phyloP scores from a whole-genome alignment of 2,888 invertebrate species.

The Parnassius glacialis region DNA sequence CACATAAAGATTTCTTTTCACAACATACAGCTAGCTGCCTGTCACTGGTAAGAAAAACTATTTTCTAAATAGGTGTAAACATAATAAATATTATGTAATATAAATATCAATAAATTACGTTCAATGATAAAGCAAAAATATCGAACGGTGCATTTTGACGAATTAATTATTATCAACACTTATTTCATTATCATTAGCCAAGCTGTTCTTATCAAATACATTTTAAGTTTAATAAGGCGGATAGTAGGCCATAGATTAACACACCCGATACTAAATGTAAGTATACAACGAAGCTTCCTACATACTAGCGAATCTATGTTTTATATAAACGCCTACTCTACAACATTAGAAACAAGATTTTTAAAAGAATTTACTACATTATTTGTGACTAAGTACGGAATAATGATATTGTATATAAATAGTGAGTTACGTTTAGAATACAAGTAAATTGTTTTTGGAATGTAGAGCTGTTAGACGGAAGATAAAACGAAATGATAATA shows the following conservation, averaged over 20 bases:
- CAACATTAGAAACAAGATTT: not conserved
- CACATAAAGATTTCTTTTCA: constrained; percentile 12
- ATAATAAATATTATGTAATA: not conserved
- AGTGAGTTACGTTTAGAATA: constrained; percentile 6
- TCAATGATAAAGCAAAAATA: constrained; percentile 8
- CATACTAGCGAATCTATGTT: constrained; percentile 8
- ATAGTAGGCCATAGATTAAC: constrained; percentile 5
- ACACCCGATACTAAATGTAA: constrained; percentile 1
- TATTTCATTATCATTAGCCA: not conserved
- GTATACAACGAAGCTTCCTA: constrained; percentile 13
- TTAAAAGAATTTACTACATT: not conserved
- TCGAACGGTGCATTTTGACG: constrained; percentile 5
- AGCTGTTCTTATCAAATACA: not conserved
- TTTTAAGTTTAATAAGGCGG: not conserved
- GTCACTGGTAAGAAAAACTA: constrained; percentile 9
- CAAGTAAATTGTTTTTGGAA: constrained; percentile 27
- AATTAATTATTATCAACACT: constrained; percentile 3
- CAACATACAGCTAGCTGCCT: constrained; percentile 14
- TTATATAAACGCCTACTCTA: not conserved
- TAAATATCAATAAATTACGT: constrained; percentile 17
- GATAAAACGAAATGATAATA: constrained; percentile 13
- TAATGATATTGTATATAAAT: constrained; percentile 6
- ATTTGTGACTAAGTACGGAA: constrained; percentile 20
- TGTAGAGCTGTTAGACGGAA: constrained; percentile 27
- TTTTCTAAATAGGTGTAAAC: constrained; percentile 1